Evolutionary conservation across 2,113 vertebrate species (phyloP).

Genomic region (Sebastes fasciatus): DNA sequence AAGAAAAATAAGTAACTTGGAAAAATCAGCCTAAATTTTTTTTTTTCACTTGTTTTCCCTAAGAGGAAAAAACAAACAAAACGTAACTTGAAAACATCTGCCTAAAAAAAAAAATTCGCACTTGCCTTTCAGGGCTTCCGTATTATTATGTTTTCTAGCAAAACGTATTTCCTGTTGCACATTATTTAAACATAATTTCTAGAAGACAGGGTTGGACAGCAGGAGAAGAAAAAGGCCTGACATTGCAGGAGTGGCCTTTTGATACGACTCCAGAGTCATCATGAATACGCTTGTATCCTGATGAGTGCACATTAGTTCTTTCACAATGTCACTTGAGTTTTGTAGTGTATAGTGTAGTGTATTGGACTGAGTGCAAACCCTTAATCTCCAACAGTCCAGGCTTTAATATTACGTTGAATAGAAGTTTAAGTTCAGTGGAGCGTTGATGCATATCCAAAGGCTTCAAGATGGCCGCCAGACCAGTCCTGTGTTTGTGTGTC

Average conservation of each 20-base stretch:
- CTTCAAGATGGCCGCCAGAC: no score
- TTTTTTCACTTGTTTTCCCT: no score
- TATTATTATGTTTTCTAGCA: background rate
- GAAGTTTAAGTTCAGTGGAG: constrained; percentile 54
- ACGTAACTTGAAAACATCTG: no score
- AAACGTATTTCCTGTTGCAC: background rate
- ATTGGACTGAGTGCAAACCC: constrained; percentile 13
- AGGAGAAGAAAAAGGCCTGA: background rate
- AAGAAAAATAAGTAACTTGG: no score
- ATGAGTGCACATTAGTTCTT: background rate
- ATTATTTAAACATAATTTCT: background rate
- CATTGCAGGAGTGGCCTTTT: background rate
- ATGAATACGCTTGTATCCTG: background rate
- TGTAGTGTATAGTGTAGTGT: constrained; percentile 8
- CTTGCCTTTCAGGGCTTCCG: no score
- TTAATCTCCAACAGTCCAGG: constrained; percentile 3
- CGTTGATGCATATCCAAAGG: constrained; percentile 43
- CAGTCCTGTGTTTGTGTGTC: no score
- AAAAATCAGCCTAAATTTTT: no score
- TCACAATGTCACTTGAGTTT: constrained; percentile 13
- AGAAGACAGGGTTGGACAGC: background rate
- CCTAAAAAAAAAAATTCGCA: no score
- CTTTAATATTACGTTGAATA: constrained; percentile 39
- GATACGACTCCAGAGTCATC: background rate
- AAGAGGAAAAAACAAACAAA: no score